A percentile compares a stretch with the other conserved stretches of the same genome.
Evolutionary conservation across 2,113 vertebrate species (phyloP).

Genomic region (Pachyramphus minor): DNA sequence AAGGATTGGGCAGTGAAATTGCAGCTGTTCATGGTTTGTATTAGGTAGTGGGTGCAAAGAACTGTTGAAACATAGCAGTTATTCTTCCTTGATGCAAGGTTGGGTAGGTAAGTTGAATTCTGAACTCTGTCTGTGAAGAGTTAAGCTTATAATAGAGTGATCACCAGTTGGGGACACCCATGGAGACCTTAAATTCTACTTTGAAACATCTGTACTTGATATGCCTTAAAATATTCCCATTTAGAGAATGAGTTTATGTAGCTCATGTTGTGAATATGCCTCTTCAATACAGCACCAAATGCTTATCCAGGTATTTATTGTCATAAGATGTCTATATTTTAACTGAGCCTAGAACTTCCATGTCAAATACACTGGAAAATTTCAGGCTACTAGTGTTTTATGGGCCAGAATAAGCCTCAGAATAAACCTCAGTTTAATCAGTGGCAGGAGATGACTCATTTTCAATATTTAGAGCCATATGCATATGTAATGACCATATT

Average conservation of each 20-base stretch:
- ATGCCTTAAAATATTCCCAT: conserved; percentile 79
- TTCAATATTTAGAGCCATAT: not conserved
- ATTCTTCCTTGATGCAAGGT: conserved; percentile 83
- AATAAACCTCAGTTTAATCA: not conserved
- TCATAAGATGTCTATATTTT: conserved; percentile 47
- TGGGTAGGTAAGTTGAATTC: conserved; percentile 80
- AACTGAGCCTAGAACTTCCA: conserved; percentile 18
- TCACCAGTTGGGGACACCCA: conserved; percentile 78
- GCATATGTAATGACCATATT: not conserved
- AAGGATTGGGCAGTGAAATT: conserved; percentile 84
- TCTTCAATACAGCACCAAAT: conserved; percentile 74
- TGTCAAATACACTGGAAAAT: not conserved
- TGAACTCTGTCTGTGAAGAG: conserved; percentile 79
- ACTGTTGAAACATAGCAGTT: conserved; percentile 83
- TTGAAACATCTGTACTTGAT: conserved; percentile 82
- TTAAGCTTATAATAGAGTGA: conserved; percentile 74
- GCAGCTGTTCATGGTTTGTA: conserved; percentile 78
- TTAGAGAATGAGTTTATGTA: conserved; percentile 83
- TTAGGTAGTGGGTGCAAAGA: conserved; percentile 75
- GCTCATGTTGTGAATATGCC: conserved; percentile 78
- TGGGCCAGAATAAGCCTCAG: not conserved
- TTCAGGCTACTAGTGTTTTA: not conserved
- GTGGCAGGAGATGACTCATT: not conserved
- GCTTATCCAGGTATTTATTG: conserved; percentile 73
- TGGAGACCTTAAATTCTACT: conserved; percentile 81